Evolutionary conservation across 2,888 invertebrate species (phyloP).

Genomic region (Cheilosia scutellata): DNA sequence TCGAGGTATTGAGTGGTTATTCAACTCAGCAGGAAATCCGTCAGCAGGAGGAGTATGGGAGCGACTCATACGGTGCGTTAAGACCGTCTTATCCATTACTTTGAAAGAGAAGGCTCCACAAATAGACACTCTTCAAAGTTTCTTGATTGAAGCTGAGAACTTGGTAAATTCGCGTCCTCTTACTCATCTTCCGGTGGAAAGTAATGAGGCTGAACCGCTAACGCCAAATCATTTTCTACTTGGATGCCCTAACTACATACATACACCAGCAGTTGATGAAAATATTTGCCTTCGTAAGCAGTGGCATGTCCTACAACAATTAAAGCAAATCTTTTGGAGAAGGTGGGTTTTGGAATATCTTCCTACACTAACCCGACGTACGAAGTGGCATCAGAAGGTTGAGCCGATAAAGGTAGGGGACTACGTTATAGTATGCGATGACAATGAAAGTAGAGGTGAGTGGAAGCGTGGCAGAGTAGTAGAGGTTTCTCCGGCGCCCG

Average conservation of each 20-base stretch:
- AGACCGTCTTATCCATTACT: constrained; percentile 51
- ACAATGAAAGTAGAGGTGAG: too few relatives aligned
- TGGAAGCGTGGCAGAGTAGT: constrained; percentile 20
- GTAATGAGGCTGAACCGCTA: constrained; percentile 44
- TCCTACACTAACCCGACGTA: constrained; percentile 42
- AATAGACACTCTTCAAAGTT: constrained; percentile 57
- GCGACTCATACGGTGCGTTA: constrained; percentile 55
- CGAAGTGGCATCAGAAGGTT: too few relatives aligned
- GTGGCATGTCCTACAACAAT: constrained; percentile 69
- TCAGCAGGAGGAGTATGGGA: constrained; percentile 73
- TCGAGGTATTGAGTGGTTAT: too few relatives aligned
- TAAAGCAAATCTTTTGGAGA: constrained; percentile 43
- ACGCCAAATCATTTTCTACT: constrained; percentile 67
- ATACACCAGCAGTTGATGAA: constrained; percentile 52
- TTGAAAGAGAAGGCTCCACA: constrained; percentile 65
- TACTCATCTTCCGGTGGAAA: constrained; percentile 38
- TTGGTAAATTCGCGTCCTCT: constrained; percentile 64
- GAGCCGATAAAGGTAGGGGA: too few relatives aligned
- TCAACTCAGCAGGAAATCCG: constrained; percentile 65
- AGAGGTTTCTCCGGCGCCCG: constrained; percentile 21
- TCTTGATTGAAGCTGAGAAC: constrained; percentile 68
- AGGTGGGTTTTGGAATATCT: constrained; percentile 35
- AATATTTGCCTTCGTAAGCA: constrained; percentile 50
- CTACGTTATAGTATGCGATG: too few relatives aligned
- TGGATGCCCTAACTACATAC: constrained; percentile 60